Percentiles rank a stretch among this genome's conserved stretches.
phyloP scores from a whole-genome alignment of 2,113 vertebrate genomes.

The Pomatostomus ruficeps region DNA sequence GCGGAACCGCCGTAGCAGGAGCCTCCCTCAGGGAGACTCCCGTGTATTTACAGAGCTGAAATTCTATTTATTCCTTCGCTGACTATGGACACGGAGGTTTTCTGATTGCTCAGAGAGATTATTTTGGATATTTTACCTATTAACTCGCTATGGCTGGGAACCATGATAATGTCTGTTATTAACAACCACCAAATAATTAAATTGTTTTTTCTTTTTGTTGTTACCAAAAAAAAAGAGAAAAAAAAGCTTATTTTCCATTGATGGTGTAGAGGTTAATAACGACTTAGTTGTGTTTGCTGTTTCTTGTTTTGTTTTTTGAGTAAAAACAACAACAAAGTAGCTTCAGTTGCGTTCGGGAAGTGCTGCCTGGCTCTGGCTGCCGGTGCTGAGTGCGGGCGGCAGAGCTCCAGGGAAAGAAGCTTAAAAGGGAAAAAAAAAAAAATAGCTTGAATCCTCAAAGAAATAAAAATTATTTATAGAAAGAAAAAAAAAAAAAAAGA shows the following conservation, averaged over 20 bases:
- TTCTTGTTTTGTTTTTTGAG: not conserved
- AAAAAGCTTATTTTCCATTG: slow-evolving; percentile 71
- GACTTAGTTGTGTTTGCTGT: slow-evolving; percentile 69
- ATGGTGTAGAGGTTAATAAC: slow-evolving; percentile 60
- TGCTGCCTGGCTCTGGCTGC: slow-evolving; percentile 64
- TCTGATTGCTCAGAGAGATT: slow-evolving; percentile 83
- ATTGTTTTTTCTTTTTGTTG: not conserved
- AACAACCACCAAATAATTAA: slow-evolving; percentile 68
- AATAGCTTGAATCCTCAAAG: not conserved
- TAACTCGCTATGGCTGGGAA: slow-evolving; percentile 97
- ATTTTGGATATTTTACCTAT: slow-evolving; percentile 94
- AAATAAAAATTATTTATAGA: not conserved
- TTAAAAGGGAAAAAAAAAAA: slow-evolving; percentile 29
- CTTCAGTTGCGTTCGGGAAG: slow-evolving; percentile 57
- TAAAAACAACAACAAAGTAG: not conserved
- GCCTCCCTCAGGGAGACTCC: slow-evolving; percentile 57
- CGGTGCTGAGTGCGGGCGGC: slow-evolving; percentile 90
- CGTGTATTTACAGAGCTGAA: slow-evolving; percentile 76
- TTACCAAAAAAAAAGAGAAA: not conserved
- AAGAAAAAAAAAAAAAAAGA: not conserved
- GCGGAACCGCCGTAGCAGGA: slow-evolving; percentile 28
- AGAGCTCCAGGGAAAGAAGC: slow-evolving; percentile 71
- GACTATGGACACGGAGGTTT: slow-evolving; percentile 78
- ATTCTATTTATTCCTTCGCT: slow-evolving; percentile 89
- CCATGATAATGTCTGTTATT: slow-evolving; percentile 83